Conservation (phyloP, 2,797 vertebrate species). For the Euthynnus affinis region DNA sequence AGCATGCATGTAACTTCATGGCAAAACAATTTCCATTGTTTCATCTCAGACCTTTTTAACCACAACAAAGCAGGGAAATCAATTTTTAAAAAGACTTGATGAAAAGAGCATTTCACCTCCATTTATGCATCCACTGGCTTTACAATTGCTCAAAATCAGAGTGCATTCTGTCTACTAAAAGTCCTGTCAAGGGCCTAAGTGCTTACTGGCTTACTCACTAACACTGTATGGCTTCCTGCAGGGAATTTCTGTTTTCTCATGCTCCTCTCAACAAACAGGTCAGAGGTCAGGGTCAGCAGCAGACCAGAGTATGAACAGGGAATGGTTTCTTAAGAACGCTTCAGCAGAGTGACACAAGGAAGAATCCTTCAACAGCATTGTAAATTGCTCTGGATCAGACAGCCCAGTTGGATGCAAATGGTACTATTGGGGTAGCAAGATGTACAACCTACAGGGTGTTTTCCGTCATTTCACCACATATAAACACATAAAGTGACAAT, state of each 20-base stretch:
- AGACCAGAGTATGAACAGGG: not conserved
- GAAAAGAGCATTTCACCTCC: not conserved
- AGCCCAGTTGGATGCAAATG: conserved; percentile 32
- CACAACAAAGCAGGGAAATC: too few relatives aligned
- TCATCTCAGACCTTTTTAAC: not conserved
- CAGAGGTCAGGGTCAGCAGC: conserved; percentile 24
- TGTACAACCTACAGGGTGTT: conserved; percentile 22
- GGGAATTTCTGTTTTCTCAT: conserved; percentile 30
- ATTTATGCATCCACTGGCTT: not conserved
- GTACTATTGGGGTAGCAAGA: conserved; percentile 16
- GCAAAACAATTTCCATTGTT: not conserved
- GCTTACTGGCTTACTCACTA: not conserved
- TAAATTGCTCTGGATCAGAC: conserved; percentile 7
- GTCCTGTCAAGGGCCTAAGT: conserved; percentile 1
- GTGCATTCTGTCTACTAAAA: conserved; percentile 7
- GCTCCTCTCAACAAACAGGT: conserved; percentile 1
- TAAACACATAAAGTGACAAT: conserved; percentile 55
- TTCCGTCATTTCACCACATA: conserved; percentile 47
- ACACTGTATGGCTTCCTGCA: not conserved
- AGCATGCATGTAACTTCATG: too few relatives aligned
- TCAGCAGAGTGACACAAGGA: conserved; percentile 9
- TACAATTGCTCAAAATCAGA: conserved; percentile 1
- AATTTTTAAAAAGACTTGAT: too few relatives aligned
- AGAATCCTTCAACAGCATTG: conserved; percentile 3
- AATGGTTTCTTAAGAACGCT: conserved; percentile 1